Base-by-base conservation (phyloP, 2,888 invertebrate genomes). In the Nymphalis c-album region DNA sequence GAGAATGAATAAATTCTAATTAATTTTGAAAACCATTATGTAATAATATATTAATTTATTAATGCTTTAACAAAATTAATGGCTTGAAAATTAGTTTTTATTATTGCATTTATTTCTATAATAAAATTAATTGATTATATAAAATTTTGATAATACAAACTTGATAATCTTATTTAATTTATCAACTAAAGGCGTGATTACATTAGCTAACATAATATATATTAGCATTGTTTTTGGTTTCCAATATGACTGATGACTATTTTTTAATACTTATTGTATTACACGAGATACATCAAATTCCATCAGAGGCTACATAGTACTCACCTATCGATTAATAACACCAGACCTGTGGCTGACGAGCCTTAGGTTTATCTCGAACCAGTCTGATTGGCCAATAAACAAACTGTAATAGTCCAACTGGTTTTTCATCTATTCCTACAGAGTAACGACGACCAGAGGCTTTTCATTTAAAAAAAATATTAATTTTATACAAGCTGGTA, bases 381-480 rank as follows among this genome's bases (percentile, higher is more conserved):
- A 78, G 77, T 77, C 72, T 79, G 81, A 85, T 85, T 85, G 84
- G 77, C 76, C 80, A 81, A 84, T 85, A 83, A 85, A 83, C 77
- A 72, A 51, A 51, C 22, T 51, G 74, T 80, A 77, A 80, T 80
- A 81, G 79, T 77, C 77, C 76, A 77, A 75, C 72, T 60, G 70
- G 72, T 73, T 71, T 65, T 63, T 51, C 70, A 68, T 68, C 10
- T 13, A 51, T 63, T 5, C 4, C 26, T 17, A 61, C 61, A 67
- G 69, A 70, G 59, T 61, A 70, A 62, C 60, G n/a, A 57, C 59
- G 20, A 68, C 53, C 63, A 70, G 62, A 68, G 35, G 46, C 13
- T 13, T 53, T 50, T 16, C 35, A 20, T 20, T 18, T 18, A 20
- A 50, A 50, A n/a, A 46, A 64, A 50, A 3, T 40, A 40, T 13